Conservation (phyloP, 2,888 invertebrate genomes). For the Watsonalla binaria region DNA sequence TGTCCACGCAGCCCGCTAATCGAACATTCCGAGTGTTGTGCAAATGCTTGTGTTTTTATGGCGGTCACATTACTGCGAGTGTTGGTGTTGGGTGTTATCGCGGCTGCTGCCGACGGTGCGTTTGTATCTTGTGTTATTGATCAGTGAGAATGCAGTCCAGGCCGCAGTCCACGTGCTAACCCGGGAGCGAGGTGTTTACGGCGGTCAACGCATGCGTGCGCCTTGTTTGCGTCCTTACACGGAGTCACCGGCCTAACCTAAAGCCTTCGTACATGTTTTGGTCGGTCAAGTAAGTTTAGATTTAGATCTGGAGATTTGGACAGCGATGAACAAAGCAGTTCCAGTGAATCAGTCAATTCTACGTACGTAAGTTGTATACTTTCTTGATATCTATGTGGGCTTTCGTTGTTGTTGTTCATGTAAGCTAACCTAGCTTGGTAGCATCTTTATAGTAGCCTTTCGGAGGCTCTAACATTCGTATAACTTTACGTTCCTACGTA, state of each 20-base stretch:
- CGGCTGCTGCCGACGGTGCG: conserved; percentile 72
- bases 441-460: too few species aligned
- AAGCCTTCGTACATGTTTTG: conserved; percentile 52
- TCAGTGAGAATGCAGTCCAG: conserved; percentile 33
- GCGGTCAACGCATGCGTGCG: conserved; percentile 66
- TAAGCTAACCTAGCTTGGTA: background rate
- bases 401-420: background rate
- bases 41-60: conserved; percentile 88
- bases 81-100: conserved; percentile 76
- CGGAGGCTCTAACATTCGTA: too few species aligned
- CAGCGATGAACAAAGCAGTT: conserved; percentile 19
- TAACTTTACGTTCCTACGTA: too few species aligned
- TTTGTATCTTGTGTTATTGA: conserved; percentile 37
- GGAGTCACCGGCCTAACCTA: conserved; percentile 73
- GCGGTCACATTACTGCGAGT: conserved; percentile 87
- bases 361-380: conserved; percentile 3
- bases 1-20: conserved; percentile 71
- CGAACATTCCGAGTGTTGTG: conserved; percentile 69
- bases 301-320: conserved; percentile 46
- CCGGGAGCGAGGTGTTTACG: conserved; percentile 64
- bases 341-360: conserved; percentile 27
- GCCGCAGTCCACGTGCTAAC: conserved; percentile 52
- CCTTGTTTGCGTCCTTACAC: conserved; percentile 59
- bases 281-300: conserved; percentile 61
- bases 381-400: background rate